Evolutionary conservation across 2,797 vertebrate species (phyloP).

Genomic region (Crenuchus spilurus): DNA sequence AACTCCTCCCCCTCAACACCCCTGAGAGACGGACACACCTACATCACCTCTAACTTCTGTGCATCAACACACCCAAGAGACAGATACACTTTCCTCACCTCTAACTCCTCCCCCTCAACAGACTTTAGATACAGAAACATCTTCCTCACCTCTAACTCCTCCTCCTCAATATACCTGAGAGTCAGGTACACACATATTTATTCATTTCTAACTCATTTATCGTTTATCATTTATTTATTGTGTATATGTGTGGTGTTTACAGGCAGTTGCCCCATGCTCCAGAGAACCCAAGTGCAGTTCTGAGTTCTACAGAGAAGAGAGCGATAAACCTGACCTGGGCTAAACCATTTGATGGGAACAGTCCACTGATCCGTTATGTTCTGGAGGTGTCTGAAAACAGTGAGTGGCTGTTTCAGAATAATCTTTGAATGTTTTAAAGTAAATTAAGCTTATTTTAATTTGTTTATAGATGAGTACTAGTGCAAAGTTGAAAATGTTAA

Average conservation of each 20-base stretch:
- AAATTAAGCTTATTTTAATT: too few relatives aligned
- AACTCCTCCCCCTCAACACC: background rate
- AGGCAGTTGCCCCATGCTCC: conserved; percentile 94
- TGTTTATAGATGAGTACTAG: too few relatives aligned
- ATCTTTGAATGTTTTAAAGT: too few relatives aligned
- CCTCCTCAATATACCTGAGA: too few relatives aligned
- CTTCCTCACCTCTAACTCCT: too few relatives aligned
- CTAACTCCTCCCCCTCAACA: background rate
- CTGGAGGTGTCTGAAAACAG: conserved; percentile 97
- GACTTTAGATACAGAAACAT: too few relatives aligned
- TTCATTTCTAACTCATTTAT: conserved; percentile 48
- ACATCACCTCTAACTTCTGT: conserved; percentile 5
- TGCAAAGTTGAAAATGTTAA: too few relatives aligned
- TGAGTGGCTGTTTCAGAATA: conserved; percentile 70
- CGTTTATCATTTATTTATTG: conserved; percentile 8
- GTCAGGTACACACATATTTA: conserved; percentile 61
- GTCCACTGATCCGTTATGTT: conserved; percentile 89
- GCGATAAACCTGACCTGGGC: conserved; percentile 95
- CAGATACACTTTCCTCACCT: too few relatives aligned
- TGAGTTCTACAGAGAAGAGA: conserved; percentile 84
- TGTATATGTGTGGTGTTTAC: conserved; percentile 36
- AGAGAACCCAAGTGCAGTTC: conserved; percentile 82
- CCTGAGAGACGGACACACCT: background rate
- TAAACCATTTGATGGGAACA: conserved; percentile 95
- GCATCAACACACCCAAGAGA: conserved; percentile 6